Base-by-base conservation (phyloP, 2,888 invertebrate genomes). In the Apeira syringaria region DNA sequence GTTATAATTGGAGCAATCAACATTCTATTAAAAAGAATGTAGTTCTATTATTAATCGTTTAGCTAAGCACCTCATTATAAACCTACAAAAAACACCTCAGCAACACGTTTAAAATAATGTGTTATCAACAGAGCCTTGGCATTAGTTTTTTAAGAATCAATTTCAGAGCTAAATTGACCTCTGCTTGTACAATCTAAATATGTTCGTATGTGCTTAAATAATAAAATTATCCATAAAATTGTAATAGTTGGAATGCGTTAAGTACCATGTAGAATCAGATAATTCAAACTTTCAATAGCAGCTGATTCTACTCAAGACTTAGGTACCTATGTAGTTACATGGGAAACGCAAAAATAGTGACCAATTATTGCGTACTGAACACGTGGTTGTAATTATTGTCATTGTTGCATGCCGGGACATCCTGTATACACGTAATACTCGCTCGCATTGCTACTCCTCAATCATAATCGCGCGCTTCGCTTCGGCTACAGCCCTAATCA, bases 401-500 rank as follows among this genome's bases (percentile, higher is more conserved):
- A 34, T 26, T 5, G 27, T 31, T 17, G 39, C 31, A 20, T 31
- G 27, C 33, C 11, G 9, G 15, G 7, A 28, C 37, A 45, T 39
- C 33, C 40, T 44, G 41, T 17, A 28, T 37, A 43, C n/a, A 44
- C 39, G 38, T 41, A 32, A 41, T 32, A 36, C 34, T 34, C 44
- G 35, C 36, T 37, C 42, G 32, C 40, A 44, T 33, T 15, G 40
- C 4, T 3, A 15, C 15, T 15, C 42, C 25, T 43, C 33, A 41
- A 41, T 47, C 37, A 41, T 32, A 40, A 36, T 32, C 47, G 24
- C 36, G 32, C 38, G 25, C 44, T 42, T 44, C 31, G 41, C 47
- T 38, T 36, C 30, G 28, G 36, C 39, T 13, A 24, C 37, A 26
- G 38, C 43, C 49, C 28, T 61, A 68, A 68, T 58, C 53, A 59